These are phyloP conservation scores for Takifugu rubripes DNA, from an alignment of 2,797 vertebrate species.

Conservation along the genomic window DNA sequence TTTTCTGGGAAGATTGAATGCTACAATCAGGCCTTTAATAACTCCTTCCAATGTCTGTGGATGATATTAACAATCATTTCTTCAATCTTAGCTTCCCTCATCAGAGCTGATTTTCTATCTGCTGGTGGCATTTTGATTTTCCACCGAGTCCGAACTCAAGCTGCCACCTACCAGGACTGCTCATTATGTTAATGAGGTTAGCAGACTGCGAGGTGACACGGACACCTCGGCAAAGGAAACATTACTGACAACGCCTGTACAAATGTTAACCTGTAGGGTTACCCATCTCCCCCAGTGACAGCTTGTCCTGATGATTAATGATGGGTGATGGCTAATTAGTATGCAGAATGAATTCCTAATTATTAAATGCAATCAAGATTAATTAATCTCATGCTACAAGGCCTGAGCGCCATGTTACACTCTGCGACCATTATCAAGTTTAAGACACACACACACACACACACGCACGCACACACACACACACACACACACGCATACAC, in stretches of 20 bases:
- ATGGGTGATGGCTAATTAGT: slow-evolving; percentile 30
- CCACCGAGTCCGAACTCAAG: slow-evolving; percentile 4
- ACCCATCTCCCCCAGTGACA: not conserved
- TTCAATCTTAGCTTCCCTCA: slow-evolving; percentile 8
- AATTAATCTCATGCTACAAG: slow-evolving; percentile 52
- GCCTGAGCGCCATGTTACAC: slow-evolving; percentile 27
- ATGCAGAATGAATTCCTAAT: slow-evolving; percentile 51
- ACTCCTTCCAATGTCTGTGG: slow-evolving; percentile 8
- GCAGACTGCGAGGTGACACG: not conserved
- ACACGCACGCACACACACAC: not conserved
- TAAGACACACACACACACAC: slow-evolving; percentile 8
- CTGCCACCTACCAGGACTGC: not conserved
- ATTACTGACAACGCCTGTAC: not conserved
- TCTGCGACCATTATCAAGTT: slow-evolving; percentile 36
- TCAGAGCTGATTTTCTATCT: slow-evolving; percentile 15
- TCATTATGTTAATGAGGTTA: slow-evolving; percentile 17
- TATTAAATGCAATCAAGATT: slow-evolving; percentile 58
- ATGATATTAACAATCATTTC: slow-evolving; percentile 20
- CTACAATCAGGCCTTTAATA: slow-evolving; percentile 23
- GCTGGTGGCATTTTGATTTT: slow-evolving; percentile 1
- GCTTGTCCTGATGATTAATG: slow-evolving; percentile 26
- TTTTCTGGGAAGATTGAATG: slow-evolving; percentile 9
- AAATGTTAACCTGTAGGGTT: not conserved
- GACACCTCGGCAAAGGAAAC: slow-evolving; percentile 1
- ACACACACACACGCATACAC: slow-evolving; percentile 1